A percentile compares a stretch with the other conserved stretches of the same genome.
Conservation (phyloP, 2,888 invertebrate genomes). For the Nomada goodeniana region DNA sequence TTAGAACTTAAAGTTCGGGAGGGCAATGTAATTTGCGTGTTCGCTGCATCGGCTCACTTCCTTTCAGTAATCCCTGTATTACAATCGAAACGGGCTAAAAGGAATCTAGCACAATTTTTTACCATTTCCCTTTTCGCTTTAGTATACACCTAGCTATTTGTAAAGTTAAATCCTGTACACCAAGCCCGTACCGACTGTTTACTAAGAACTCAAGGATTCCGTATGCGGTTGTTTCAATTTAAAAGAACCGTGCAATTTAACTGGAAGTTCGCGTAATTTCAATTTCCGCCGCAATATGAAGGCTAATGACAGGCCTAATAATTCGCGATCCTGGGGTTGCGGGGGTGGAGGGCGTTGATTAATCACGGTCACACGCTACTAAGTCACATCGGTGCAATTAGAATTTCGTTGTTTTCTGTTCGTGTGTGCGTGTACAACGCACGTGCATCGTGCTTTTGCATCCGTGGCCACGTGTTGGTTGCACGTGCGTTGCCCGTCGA, state of each 20-base stretch:
- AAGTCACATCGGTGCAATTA: slow-evolving; percentile 35
- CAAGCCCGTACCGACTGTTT: too few species aligned
- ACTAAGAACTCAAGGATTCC: background rate
- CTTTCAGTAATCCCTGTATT: too few species aligned
- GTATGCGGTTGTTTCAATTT: too few species aligned
- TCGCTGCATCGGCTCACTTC: too few species aligned
- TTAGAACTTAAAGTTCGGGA: too few species aligned
- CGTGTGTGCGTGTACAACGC: slow-evolving; percentile 34
- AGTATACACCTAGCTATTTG: background rate
- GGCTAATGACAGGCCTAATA: slow-evolving; percentile 33
- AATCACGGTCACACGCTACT: slow-evolving; percentile 40
- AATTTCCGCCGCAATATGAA: slow-evolving; percentile 6
- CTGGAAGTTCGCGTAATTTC: background rate
- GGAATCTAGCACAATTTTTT: too few species aligned
- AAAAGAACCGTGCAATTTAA: background rate
- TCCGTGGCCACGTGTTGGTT: slow-evolving; percentile 47
- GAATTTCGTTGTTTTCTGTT: slow-evolving; percentile 23
- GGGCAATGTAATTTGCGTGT: too few species aligned
- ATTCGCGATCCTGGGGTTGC: slow-evolving; percentile 20
- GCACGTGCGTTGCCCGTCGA: slow-evolving; percentile 49
- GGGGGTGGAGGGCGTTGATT: slow-evolving; percentile 26
- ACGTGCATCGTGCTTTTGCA: slow-evolving; percentile 49
- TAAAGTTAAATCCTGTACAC: too few species aligned
- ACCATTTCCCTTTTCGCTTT: background rate
- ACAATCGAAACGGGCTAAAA: too few species aligned